phyloP scores from a whole-genome alignment of 2,797 vertebrate species.

The Arctocebus calabarensis region DNA sequence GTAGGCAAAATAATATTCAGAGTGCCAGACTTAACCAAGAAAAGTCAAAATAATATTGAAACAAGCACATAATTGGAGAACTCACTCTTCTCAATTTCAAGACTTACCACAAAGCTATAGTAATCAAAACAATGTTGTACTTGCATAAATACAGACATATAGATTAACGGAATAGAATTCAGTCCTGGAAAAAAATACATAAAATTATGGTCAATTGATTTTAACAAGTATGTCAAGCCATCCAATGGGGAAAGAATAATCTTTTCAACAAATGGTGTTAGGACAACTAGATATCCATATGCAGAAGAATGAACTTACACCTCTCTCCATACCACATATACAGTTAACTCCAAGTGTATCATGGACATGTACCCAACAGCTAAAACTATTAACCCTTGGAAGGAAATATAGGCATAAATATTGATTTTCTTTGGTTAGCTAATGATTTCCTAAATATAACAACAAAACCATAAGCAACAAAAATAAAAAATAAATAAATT shows the following conservation, averaged over 20 bases:
- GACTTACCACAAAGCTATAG: background rate
- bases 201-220: no score
- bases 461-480: background rate
- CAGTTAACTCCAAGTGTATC: background rate
- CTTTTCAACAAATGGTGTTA: no score
- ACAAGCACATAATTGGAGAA: background rate
- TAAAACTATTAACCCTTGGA: background rate
- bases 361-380: background rate
- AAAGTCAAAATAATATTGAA: background rate
- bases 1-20: background rate
- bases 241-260: no score
- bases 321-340: no score
- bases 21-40: no score
- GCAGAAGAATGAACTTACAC: no score
- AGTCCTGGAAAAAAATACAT: no score
- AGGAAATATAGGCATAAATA: background rate
- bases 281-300: no score
- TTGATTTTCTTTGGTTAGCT: background rate
- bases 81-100: background rate
- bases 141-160: no score
- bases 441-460: background rate
- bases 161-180: no score
- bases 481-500: background rate
- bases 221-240: no score
- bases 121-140: no score